phyloP scores from a whole-genome alignment of 2,888 invertebrate species.

The Masnerella sp. region DNA sequence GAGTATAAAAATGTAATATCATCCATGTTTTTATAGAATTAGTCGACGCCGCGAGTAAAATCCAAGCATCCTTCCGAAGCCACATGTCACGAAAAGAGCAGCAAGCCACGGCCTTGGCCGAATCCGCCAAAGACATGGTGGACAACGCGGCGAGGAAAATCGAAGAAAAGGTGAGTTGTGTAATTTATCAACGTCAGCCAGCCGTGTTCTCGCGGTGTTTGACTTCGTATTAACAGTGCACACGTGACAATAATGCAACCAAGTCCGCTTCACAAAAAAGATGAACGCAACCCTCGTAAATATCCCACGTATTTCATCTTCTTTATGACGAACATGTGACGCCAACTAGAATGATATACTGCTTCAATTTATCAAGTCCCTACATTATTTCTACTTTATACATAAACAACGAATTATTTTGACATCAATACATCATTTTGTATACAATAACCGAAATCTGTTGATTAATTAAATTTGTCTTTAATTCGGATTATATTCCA shows the following conservation, averaged over 20 bases:
- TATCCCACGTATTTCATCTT: not conserved
- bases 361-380: slow-evolving; percentile 17
- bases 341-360: slow-evolving; percentile 10
- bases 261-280: not conserved
- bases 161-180: slow-evolving; percentile 73
- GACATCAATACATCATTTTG: too few species aligned
- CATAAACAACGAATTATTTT: too few species aligned
- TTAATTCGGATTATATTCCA: too few species aligned
- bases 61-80: slow-evolving; percentile 94
- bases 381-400: not conserved
- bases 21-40: slow-evolving; percentile 80
- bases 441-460: too few species aligned
- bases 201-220: slow-evolving; percentile 17
- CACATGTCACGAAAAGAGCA: slow-evolving; percentile 90
- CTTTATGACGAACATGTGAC: slow-evolving; percentile 11
- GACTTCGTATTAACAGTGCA: slow-evolving; percentile 19
- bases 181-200: slow-evolving; percentile 31
- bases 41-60: slow-evolving; percentile 91
- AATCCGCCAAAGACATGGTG: slow-evolving; percentile 71
- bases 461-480: too few species aligned
- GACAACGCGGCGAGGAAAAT: slow-evolving; percentile 71
- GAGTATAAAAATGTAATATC: not conserved
- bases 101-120: slow-evolving; percentile 65
- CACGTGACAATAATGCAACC: slow-evolving; percentile 10
- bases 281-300: not conserved